Base-by-base conservation (phyloP, 37 sponge, comb jelly and placozoan species). In the Tethya wilhelma region DNA sequence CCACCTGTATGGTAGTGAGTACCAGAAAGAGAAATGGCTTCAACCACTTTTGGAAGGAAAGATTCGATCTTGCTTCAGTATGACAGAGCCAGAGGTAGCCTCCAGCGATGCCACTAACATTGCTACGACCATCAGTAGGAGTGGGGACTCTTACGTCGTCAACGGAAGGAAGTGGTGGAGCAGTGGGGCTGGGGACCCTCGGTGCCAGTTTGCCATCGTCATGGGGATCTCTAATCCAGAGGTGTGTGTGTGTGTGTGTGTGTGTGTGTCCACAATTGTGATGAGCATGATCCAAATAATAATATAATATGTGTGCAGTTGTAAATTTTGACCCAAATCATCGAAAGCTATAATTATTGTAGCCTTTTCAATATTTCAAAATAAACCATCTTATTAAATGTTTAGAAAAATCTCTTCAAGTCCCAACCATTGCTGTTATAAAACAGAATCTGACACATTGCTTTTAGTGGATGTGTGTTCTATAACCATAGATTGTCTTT, bases 81-180 rank as follows among this genome's bases (percentile, higher is more conserved):
- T 97, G 97, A 89, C 97, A 64, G 89, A 89, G 41, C 89, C 89
- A 44, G 78, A 37, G 17, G 95, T 97, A 29, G 95, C 95, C 0
- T 97, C 97, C 26, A 87, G 89, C 65, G 97, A 97, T 91, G 97
- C 97, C 59, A 97, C 90, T 28, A 97, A 97, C 68, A 94, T 97
- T 38, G 17, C 44, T 17, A 71, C 78, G 56, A 62, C 87, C 28
- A 91, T 94, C 67, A 41, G 42, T 1, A 79, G 84, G 4, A 81
- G 85, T 55, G 92, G 92, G 1, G 67, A 73, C 56, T 46, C 72
- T 0, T 97, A 91, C 58, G 72, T 93, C 26, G 83, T 97, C 67
- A 94, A 94, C 81, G 97, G 97, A 17, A 38, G 69, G 5, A 97
- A 97, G 80, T 97, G 95, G 95, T 97, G 95, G 95, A 94, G 79